A percentile compares a stretch with the other conserved stretches of the same genome.
phyloP scores from a whole-genome alignment of 2,888 invertebrate genomes.

The Clunio marinus region DNA sequence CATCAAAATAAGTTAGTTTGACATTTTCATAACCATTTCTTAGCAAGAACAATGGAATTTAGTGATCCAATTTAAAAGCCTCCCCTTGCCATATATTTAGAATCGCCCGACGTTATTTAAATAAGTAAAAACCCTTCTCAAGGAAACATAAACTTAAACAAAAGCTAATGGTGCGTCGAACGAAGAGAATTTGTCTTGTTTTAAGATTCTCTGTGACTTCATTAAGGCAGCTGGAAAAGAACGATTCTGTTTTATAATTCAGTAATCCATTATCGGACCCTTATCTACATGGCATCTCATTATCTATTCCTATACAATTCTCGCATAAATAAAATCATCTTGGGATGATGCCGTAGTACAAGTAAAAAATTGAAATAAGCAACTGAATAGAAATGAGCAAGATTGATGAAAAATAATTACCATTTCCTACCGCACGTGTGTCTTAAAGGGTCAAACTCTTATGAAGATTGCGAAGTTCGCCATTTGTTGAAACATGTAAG shows the following conservation, averaged over 20 bases:
- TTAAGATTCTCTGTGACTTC: too few relatives aligned
- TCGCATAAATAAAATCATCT: neutral
- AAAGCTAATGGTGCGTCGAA: neutral
- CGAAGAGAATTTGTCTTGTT: too few relatives aligned
- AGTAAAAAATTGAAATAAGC: neutral
- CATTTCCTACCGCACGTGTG: neutral
- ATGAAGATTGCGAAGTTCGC: neutral
- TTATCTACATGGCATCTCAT: neutral
- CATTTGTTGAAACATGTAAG: too few relatives aligned
- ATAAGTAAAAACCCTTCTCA: neutral
- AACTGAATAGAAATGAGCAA: neutral
- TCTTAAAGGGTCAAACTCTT: neutral
- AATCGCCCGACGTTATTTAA: too few relatives aligned
- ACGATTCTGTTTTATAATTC: neutral
- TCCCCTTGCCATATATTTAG: too few relatives aligned
- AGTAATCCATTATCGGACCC: neutral
- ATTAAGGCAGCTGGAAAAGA: too few relatives aligned
- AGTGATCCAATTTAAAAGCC: too few relatives aligned
- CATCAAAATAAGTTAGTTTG: too few relatives aligned
- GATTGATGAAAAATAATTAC: constrained; percentile 26
- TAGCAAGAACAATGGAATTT: too few relatives aligned
- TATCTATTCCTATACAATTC: neutral
- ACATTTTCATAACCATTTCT: too few relatives aligned
- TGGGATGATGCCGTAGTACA: neutral
- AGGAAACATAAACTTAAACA: neutral